phyloP scores from a whole-genome alignment of 1,140 invertebrate genomes.

The Drosophila ercepeae region DNA sequence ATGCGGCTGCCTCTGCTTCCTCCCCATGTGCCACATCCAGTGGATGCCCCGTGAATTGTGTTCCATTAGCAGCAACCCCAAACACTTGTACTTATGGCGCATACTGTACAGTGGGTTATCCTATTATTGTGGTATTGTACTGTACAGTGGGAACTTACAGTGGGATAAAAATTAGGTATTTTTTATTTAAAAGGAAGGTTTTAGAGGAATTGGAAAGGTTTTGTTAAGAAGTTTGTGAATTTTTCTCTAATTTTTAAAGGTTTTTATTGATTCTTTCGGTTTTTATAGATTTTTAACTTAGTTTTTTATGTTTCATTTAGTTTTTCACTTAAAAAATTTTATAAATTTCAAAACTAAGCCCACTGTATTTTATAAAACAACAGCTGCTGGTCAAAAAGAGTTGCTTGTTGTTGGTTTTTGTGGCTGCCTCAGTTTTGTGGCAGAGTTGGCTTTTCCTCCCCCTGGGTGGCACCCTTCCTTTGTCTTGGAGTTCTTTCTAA shows the following conservation, averaged over 20 bases:
- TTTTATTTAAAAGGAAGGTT: too few relatives aligned
- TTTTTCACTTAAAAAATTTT: background rate
- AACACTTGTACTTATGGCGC: slow-evolving; percentile 46
- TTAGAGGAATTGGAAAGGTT: too few relatives aligned
- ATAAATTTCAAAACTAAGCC: background rate
- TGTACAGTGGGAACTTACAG: background rate
- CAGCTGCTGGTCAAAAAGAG: slow-evolving; percentile 70
- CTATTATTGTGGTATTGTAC: background rate
- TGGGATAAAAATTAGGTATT: too few relatives aligned
- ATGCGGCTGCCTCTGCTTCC: slow-evolving; percentile 37
- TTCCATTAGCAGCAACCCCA: slow-evolving; percentile 77
- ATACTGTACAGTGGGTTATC: slow-evolving; percentile 21
- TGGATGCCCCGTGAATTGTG: slow-evolving; percentile 50
- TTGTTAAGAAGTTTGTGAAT: too few relatives aligned
- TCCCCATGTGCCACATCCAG: slow-evolving; percentile 19
- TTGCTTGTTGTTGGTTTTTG: slow-evolving; percentile 51
- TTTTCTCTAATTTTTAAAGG: too few relatives aligned
- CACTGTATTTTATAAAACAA: slow-evolving; percentile 18
- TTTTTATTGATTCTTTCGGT: too few relatives aligned
- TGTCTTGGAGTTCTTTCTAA: slow-evolving; percentile 15
- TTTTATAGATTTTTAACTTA: too few relatives aligned
- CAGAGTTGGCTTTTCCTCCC: slow-evolving; percentile 24
- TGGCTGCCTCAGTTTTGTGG: slow-evolving; percentile 41
- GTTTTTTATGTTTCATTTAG: background rate
- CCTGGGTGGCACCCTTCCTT: background rate